Evolutionary conservation across 2,113 vertebrate species (phyloP).

Genomic region (Ovibos moschatus): DNA sequence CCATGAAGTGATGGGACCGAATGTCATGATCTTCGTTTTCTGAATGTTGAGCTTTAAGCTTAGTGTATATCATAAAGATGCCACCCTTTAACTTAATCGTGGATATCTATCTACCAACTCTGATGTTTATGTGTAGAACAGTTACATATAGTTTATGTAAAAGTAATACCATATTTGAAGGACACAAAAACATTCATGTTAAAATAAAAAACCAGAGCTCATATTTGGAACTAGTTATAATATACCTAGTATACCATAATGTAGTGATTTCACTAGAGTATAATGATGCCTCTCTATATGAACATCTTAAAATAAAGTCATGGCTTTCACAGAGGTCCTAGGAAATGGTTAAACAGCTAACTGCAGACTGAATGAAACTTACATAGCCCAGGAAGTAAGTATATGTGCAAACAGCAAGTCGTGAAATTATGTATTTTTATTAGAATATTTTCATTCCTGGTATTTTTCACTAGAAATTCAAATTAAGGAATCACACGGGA

Average conservation of each 20-base stretch:
- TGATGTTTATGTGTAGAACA: conserved; percentile 40
- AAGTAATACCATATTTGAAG: conserved; percentile 52
- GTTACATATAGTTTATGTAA: neutral
- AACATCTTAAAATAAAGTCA: neutral
- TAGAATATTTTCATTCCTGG: neutral
- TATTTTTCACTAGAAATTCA: neutral
- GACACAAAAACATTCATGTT: conserved; percentile 35
- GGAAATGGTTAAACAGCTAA: neutral
- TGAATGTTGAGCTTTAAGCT: too few relatives aligned
- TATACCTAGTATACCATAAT: neutral
- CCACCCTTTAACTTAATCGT: conserved; percentile 39
- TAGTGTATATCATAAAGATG: conserved; percentile 46
- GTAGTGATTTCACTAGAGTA: neutral
- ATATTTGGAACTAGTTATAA: neutral
- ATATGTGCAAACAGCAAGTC: neutral
- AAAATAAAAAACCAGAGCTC: conserved; percentile 46
- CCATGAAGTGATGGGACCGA: too few relatives aligned
- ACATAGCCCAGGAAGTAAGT: neutral
- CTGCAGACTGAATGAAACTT: neutral
- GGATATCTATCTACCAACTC: conserved; percentile 63
- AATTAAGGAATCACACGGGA: neutral
- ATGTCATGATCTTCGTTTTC: too few relatives aligned
- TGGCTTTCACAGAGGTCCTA: neutral
- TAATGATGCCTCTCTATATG: neutral
- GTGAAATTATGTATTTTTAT: neutral